Percentiles rank a stretch among this genome's conserved stretches.
These are phyloP conservation scores for Tigriopus californicus DNA, from an alignment of 2,888 invertebrate species.

Conservation along the genomic window DNA sequence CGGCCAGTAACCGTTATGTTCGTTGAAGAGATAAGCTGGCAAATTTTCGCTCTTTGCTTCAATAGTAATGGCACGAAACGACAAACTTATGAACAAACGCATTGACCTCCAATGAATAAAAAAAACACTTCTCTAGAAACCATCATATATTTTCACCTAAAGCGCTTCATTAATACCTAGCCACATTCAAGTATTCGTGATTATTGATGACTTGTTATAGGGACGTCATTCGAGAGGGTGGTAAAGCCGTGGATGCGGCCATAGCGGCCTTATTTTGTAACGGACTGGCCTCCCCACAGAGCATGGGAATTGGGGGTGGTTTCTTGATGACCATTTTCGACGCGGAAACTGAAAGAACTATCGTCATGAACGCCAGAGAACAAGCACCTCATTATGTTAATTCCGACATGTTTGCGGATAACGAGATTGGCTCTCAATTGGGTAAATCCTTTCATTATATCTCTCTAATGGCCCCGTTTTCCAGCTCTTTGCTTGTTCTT, in stretches of 20 bases:
- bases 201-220: neutral
- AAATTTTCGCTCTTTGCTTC: too few relatives aligned
- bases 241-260: conserved; percentile 63
- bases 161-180: too few relatives aligned
- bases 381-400: conserved; percentile 47
- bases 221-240: conserved; percentile 27
- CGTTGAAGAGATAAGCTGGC: too few relatives aligned
- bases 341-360: conserved; percentile 36
- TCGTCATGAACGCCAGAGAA: conserved; percentile 55
- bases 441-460: neutral
- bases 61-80: too few relatives aligned
- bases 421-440: conserved; percentile 19
- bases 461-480: neutral
- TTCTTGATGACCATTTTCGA: conserved; percentile 67
- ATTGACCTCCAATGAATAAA: too few relatives aligned
- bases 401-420: conserved; percentile 45
- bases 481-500: conserved; percentile 22
- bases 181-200: too few relatives aligned
- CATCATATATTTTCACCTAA: too few relatives aligned
- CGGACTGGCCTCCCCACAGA: conserved; percentile 61
- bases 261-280: conserved; percentile 70
- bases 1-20: too few relatives aligned
- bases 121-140: too few relatives aligned
- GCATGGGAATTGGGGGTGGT: conserved; percentile 75
- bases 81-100: too few relatives aligned